phyloP scores from a whole-genome alignment of 2,113 vertebrate species.

The Motacilla alba region DNA sequence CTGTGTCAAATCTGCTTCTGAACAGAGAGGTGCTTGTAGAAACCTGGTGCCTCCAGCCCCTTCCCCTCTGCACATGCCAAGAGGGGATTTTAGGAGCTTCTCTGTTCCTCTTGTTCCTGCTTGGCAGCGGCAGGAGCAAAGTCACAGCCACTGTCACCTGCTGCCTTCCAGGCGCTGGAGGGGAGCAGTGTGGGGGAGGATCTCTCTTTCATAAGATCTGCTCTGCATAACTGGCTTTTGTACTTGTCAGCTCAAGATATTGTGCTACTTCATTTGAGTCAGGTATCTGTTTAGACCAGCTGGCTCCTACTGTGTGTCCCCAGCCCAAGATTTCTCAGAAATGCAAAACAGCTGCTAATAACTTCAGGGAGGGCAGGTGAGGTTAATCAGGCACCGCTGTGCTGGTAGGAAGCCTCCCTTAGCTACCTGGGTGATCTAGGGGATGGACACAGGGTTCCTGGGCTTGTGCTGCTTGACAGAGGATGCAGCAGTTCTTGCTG shows the following conservation, averaged over 20 bases:
- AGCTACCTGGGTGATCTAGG: not conserved
- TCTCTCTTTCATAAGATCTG: not conserved
- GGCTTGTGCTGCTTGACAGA: not conserved
- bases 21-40: not conserved
- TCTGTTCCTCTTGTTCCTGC: not conserved
- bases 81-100: not conserved
- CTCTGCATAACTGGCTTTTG: not conserved
- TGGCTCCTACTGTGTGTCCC: not conserved
- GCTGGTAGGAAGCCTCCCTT: not conserved
- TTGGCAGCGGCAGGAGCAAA: not conserved
- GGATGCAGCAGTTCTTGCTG: not conserved
- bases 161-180: not conserved
- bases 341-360: not conserved
- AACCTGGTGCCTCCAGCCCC: not conserved
- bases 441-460: not conserved
- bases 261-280: not conserved
- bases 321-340: not conserved
- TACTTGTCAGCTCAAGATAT: not conserved
- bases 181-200: not conserved
- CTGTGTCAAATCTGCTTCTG: accelerated
- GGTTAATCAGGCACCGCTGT: not conserved
- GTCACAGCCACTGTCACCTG: accelerated
- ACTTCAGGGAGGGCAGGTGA: not conserved
- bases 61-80: not conserved
- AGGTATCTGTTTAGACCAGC: not conserved